A percentile compares a stretch with the other conserved stretches of the same genome.
phyloP scores from a whole-genome alignment of 2,797 vertebrate genomes.

The Florisuga fusca region DNA sequence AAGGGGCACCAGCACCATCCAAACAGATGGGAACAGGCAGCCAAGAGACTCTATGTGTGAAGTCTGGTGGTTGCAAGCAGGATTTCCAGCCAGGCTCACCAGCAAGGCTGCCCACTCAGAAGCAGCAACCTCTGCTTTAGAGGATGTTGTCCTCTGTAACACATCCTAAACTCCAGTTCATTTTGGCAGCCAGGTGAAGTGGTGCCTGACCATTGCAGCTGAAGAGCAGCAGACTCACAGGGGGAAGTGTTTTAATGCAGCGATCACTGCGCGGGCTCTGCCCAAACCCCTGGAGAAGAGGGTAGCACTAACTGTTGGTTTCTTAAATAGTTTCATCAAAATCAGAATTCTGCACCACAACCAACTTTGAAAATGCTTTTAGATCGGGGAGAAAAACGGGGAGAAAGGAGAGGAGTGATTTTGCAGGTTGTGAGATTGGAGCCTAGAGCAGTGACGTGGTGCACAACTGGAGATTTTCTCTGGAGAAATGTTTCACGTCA shows the following conservation, averaged over 20 bases:
- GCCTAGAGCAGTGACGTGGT: not conserved
- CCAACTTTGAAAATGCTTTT: not conserved
- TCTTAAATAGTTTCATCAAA: constrained; percentile 42
- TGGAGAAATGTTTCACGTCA: constrained; percentile 40
- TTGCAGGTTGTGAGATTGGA: constrained; percentile 22
- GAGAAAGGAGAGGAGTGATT: not conserved
- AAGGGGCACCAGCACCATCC: not conserved
- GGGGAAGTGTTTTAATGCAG: not conserved
- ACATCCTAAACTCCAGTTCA: not conserved
- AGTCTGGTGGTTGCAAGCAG: not conserved
- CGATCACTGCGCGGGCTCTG: not conserved
- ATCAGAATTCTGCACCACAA: not conserved
- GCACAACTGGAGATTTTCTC: constrained; percentile 37
- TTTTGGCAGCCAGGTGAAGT: not conserved
- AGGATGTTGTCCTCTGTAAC: not conserved
- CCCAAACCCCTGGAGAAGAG: not conserved
- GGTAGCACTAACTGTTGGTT: not conserved
- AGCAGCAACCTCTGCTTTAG: not conserved
- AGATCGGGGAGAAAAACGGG: constrained; percentile 11
- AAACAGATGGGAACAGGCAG: not conserved
- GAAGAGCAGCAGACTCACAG: not conserved
- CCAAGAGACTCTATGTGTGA: rapidly evolving
- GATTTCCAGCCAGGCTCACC: not conserved
- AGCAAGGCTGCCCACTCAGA: not conserved
- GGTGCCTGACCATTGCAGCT: not conserved